A percentile compares a stretch with the other conserved stretches of the same genome.
These are phyloP conservation scores for Melanitta fusca DNA, from an alignment of 2,797 vertebrate genomes.

Conservation along the genomic window DNA sequence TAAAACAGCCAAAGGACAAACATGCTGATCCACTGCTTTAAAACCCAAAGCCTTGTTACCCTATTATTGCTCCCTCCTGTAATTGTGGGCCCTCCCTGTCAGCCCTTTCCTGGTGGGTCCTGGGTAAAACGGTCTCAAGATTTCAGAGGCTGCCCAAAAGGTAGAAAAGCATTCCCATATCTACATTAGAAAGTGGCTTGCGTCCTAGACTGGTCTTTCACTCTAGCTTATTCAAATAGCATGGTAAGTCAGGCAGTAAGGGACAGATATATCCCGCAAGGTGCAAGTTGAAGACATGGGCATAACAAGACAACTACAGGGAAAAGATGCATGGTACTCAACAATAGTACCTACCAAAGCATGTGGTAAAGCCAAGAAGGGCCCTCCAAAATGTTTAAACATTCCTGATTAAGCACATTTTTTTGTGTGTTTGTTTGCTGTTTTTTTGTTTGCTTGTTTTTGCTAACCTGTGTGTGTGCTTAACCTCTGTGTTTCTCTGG, in stretches of 20 bases:
- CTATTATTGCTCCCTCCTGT: neutral
- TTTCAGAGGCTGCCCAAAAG: neutral
- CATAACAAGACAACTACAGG: neutral
- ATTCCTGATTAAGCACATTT: neutral
- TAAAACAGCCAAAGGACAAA: neutral
- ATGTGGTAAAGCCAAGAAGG: rapidly evolving
- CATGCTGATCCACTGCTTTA: neutral
- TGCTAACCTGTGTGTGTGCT: neutral
- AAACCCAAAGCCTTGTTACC: neutral
- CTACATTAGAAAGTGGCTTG: neutral
- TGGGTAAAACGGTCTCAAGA: neutral
- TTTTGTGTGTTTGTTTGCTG: no score
- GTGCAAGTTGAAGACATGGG: neutral
- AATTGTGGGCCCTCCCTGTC: neutral
- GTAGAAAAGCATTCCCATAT: neutral
- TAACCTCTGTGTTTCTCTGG: neutral
- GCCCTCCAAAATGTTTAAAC: no score
- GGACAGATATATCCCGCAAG: neutral
- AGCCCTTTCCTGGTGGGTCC: neutral
- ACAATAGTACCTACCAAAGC: neutral
- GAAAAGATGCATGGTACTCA: neutral
- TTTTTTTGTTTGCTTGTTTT: no score
- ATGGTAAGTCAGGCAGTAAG: neutral
- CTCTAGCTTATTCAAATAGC: neutral
- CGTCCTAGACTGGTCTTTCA: neutral